Evolutionary conservation across 2,113 vertebrate genomes (phyloP).

Genomic region (Pipra filicauda): DNA sequence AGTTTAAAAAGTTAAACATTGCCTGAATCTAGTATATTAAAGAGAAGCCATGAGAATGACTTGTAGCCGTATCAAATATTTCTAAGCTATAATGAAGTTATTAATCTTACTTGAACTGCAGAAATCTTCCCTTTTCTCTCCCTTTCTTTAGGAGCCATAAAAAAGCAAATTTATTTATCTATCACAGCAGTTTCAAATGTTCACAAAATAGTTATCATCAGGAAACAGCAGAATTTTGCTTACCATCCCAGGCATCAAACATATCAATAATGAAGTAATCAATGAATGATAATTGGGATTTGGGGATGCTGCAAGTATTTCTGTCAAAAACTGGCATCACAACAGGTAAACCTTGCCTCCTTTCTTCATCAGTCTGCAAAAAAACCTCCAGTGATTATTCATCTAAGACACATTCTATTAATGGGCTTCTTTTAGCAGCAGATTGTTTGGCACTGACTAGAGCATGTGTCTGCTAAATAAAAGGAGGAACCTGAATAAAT

Average conservation of each 20-base stretch:
- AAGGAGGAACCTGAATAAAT: not conserved
- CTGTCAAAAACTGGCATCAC: slow-evolving; percentile 98
- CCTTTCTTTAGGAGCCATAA: not conserved
- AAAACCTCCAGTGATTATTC: not conserved
- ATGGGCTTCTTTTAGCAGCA: not conserved
- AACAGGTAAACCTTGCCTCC: slow-evolving; percentile 88
- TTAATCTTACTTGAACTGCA: not conserved
- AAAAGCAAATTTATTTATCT: not conserved
- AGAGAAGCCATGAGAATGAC: not conserved
- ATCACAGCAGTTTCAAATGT: not conserved
- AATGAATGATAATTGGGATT: slow-evolving; percentile 97
- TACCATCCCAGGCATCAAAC: slow-evolving; percentile 99
- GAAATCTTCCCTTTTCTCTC: not conserved
- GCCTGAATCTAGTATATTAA: not conserved
- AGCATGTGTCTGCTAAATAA: not conserved
- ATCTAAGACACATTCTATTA: not conserved
- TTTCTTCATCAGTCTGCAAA: slow-evolving; percentile 95
- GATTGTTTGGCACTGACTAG: not conserved
- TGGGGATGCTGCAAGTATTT: slow-evolving; percentile 96
- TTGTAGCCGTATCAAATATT: not conserved
- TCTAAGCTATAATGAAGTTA: not conserved
- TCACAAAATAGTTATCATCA: not conserved
- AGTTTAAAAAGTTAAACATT: not conserved
- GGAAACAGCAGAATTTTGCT: slow-evolving; percentile 40
- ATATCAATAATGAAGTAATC: slow-evolving; percentile 98